Evolutionary conservation across 2,113 vertebrate species (phyloP).

Genomic region (Opisthocomus hoazin): DNA sequence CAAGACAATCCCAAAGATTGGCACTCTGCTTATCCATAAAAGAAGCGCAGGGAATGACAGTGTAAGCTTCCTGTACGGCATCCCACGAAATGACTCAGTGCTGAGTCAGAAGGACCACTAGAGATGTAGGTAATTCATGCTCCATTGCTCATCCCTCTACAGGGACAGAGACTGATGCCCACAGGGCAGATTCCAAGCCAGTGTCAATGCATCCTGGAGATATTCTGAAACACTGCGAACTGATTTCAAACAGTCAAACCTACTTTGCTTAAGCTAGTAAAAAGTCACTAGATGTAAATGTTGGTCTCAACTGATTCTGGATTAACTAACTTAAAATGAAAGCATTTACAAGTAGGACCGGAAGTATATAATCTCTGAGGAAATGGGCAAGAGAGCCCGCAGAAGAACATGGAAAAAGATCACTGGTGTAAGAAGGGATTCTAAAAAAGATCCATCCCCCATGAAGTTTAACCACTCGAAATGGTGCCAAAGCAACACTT

Average conservation of each 20-base stretch:
- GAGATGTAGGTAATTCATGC: neutral
- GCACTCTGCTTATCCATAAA: neutral
- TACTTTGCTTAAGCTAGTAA: neutral
- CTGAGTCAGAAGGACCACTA: neutral
- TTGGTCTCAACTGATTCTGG: neutral
- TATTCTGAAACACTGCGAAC: neutral
- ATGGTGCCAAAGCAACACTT: neutral
- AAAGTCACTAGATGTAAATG: neutral
- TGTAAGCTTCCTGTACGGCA: neutral
- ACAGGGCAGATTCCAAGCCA: neutral
- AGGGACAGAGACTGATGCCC: neutral
- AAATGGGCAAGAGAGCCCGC: neutral
- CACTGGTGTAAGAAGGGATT: neutral
- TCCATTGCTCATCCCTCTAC: neutral
- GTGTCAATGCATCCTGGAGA: neutral
- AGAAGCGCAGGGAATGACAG: neutral
- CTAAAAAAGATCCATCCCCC: neutral
- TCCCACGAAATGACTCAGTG: constrained; percentile 26
- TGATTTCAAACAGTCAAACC: neutral
- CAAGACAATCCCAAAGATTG: neutral
- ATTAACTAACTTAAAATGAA: neutral
- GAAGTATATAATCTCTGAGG: neutral
- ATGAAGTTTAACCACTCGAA: neutral
- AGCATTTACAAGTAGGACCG: neutral
- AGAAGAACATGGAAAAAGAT: neutral